Base-by-base conservation (phyloP, 1,140 invertebrate genomes). In the Ericerus pela region DNA sequence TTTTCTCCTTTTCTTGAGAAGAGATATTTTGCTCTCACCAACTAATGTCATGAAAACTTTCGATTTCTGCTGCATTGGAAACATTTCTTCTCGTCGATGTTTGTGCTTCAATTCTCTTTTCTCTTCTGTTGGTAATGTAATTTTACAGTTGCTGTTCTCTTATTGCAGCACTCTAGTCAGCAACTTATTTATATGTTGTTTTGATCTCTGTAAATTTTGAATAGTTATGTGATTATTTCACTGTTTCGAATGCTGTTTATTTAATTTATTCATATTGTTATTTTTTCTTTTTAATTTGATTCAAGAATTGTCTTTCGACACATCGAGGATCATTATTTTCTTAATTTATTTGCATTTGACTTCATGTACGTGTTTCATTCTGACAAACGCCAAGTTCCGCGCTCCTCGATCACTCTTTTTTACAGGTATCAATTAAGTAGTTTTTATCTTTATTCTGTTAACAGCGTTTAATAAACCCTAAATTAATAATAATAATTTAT, bases 81-180 rank as follows among this genome's bases (percentile, higher is more conserved):
- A n/a, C n/a, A n/a, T n/a, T n/a, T n/a, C n/a, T n/a, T n/a, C n/a
- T n/a, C n/a, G n/a, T n/a, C n/a, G n/a, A n/a, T n/a, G n/a, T n/a
- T n/a, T n/a, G n/a, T n/a, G 41, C 12, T 20, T 16, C 37, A 18
- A 41, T 18, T 22, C 11, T 22, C 10, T 47, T 47, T 5, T 47
- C 30, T 33, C 8, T 10, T 10, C 20, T 5, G 22, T 47, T 47
- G 4, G 2, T 47, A 24, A 24, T 47, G 2, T 38, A 38, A 38
- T 4, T 38, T 14, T 16, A 47, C 41, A 24, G 41, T 47, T 47
- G 41, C 41, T 24, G 41, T 22, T 6, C 20, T 16, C 5, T 24
- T 47, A 24, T 24, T 18, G 41, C 41, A 47, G 41, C 41, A 47
- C 20, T 47, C 41, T 47, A 47, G 41, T 47, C 41, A 47, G 16